phyloP scores from a whole-genome alignment of 1,140 invertebrate genomes.

The Steinernema khuongi region DNA sequence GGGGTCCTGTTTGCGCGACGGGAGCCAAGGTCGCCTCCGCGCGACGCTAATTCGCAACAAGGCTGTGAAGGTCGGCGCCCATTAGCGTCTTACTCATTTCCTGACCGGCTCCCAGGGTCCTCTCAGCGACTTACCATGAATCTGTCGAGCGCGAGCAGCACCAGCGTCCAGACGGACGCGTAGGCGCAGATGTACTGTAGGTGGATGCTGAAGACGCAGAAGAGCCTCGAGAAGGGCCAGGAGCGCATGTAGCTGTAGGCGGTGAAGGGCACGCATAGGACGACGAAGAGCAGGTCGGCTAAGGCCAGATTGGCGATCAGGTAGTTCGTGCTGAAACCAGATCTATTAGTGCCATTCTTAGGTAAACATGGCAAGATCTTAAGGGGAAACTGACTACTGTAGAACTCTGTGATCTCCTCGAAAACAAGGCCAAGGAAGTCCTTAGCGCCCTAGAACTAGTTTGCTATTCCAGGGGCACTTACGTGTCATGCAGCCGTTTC shows the following conservation, averaged over 20 bases:
- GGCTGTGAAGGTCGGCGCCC: too few relatives aligned
- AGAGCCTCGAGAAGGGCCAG: constrained; percentile 8
- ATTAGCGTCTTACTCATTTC: too few relatives aligned
- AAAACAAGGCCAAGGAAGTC: not conserved
- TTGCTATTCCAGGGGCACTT: too few relatives aligned
- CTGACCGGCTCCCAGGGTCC: too few relatives aligned
- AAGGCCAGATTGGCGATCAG: not conserved
- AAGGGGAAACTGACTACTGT: too few relatives aligned
- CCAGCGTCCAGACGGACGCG: constrained; percentile 4
- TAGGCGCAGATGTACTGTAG: constrained; percentile 6
- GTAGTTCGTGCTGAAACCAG: not conserved
- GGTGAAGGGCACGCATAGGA: constrained; percentile 1
- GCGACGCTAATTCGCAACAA: too few relatives aligned
- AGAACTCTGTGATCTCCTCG: too few relatives aligned
- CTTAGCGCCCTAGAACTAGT: too few relatives aligned
- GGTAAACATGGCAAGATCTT: too few relatives aligned
- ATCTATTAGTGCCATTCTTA: too few relatives aligned
- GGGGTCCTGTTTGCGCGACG: too few relatives aligned
- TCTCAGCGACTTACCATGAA: not conserved
- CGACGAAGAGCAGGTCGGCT: not conserved
- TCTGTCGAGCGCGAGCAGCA: constrained; percentile 11
- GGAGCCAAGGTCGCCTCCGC: too few relatives aligned
- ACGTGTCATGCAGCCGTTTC: not conserved
- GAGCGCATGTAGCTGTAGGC: constrained; percentile 14
- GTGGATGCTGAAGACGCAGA: constrained; percentile 9